These are phyloP conservation scores for Smittia aterrima DNA, from an alignment of 2,888 invertebrate genomes.

Conservation along the genomic window DNA sequence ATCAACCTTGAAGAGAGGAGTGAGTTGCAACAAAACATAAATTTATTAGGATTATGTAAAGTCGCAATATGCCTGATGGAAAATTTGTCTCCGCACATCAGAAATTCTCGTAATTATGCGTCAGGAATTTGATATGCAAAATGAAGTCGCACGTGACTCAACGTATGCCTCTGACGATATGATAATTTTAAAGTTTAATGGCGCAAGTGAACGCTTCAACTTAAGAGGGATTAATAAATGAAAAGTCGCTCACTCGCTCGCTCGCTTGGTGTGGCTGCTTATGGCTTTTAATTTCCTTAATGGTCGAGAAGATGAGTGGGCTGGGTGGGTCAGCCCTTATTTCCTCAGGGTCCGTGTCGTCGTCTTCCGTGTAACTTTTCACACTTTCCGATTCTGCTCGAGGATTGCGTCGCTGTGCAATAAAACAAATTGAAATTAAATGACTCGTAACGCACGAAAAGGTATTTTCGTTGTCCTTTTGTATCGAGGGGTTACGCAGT, in stretches of 20 bases:
- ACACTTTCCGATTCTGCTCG: neutral
- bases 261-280: neutral
- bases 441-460: slow-evolving; percentile 34
- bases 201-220: neutral
- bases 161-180: neutral
- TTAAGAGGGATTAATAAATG: slow-evolving; percentile 2
- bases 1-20: slow-evolving; percentile 13
- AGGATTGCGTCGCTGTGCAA: neutral
- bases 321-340: neutral
- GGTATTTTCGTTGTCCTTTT: slow-evolving; percentile 10
- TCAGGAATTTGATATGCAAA: slow-evolving; percentile 25
- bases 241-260: too few relatives aligned
- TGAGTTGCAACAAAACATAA: neutral
- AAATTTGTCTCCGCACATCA: neutral
- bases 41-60: slow-evolving; percentile 13
- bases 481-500: neutral
- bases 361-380: neutral
- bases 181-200: slow-evolving; percentile 8
- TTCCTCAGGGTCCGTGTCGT: neutral
- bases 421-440: slow-evolving; percentile 41
- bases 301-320: neutral
- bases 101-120: slow-evolving; percentile 19
- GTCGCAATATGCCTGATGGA: slow-evolving; percentile 14
- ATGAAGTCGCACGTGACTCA: neutral
- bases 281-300: slow-evolving; percentile 20